Evolutionary conservation across 2,888 invertebrate genomes (phyloP).

Genomic region (Pyrgus malvae): DNA sequence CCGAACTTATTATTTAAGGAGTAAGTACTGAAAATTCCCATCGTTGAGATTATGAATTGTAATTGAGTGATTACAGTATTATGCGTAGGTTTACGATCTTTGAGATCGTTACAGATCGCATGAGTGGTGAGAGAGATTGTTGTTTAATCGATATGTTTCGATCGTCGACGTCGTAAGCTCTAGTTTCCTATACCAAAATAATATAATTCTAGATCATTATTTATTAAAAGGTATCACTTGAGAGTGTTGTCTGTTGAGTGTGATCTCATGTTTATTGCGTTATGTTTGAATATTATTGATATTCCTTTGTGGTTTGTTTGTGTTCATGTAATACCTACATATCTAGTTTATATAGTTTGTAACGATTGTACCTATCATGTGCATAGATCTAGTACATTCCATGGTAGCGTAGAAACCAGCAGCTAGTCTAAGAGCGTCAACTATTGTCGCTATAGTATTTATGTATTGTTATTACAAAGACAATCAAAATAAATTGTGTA

Average conservation of each 20-base stretch:
- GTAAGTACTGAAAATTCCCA: constrained; percentile 65
- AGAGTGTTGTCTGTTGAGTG: constrained; percentile 65
- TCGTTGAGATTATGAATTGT: constrained; percentile 71
- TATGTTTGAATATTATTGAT: constrained; percentile 48
- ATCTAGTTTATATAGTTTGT: constrained; percentile 45
- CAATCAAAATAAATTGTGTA: constrained; percentile 38
- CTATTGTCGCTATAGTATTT: constrained; percentile 49
- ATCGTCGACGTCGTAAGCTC: constrained; percentile 55
- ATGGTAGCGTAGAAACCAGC: constrained; percentile 63
- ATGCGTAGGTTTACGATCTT: constrained; percentile 53
- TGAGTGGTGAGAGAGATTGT: constrained; percentile 11
- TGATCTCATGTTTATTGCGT: constrained; percentile 71
- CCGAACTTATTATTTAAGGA: constrained; percentile 56
- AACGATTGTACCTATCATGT: constrained; percentile 48
- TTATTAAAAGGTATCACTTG: constrained; percentile 69
- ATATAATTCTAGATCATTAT: constrained; percentile 74
- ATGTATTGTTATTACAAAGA: constrained; percentile 28
- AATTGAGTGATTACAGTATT: constrained; percentile 69
- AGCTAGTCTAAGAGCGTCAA: constrained; percentile 72
- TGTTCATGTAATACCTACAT: constrained; percentile 57
- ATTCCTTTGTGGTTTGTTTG: constrained; percentile 52
- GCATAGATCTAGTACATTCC: constrained; percentile 61
- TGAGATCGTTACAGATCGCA: constrained; percentile 40
- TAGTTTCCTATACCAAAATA: constrained; percentile 77
- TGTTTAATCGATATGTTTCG: constrained; percentile 35